phyloP scores from a whole-genome alignment of 2,888 invertebrate genomes.

The Pharmacophagus antenor region DNA sequence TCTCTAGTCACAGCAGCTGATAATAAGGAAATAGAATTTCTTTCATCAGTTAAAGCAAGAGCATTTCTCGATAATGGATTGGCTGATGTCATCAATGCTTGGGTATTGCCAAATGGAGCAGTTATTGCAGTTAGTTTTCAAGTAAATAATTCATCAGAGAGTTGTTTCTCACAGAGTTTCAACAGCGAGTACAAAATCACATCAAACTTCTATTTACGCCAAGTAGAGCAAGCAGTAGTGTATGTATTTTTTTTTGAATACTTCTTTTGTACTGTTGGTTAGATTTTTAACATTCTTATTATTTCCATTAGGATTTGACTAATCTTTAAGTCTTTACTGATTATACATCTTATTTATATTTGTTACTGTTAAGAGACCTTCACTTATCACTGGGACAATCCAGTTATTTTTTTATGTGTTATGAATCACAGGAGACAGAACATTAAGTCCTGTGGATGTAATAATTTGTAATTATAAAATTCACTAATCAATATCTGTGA shows the following conservation, averaged over 20 bases:
- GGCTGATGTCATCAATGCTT: slow-evolving; percentile 88
- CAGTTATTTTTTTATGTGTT: too few species aligned
- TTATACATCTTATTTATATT: too few species aligned
- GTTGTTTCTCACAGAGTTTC: slow-evolving; percentile 34
- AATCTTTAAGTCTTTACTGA: too few species aligned
- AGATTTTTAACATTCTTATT: background rate
- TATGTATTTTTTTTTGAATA: slow-evolving; percentile 46
- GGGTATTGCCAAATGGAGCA: slow-evolving; percentile 89
- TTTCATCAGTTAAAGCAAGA: slow-evolving; percentile 90
- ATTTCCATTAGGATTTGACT: background rate
- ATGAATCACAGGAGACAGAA: too few species aligned
- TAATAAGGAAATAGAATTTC: slow-evolving; percentile 84
- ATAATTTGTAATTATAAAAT: too few species aligned
- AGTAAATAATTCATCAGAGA: slow-evolving; percentile 57
- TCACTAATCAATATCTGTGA: too few species aligned
- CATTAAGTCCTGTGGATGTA: too few species aligned
- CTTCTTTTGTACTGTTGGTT: background rate
- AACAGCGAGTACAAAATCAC: slow-evolving; percentile 76
- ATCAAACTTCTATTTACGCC: slow-evolving; percentile 89
- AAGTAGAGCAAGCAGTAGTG: slow-evolving; percentile 91
- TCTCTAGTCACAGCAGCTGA: slow-evolving; percentile 85
- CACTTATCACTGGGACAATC: too few species aligned
- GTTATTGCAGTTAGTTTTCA: slow-evolving; percentile 86
- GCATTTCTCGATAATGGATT: slow-evolving; percentile 87
- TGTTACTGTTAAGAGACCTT: too few species aligned